These are phyloP conservation scores for Beaufortia kweichowensis DNA, from an alignment of 2,113 vertebrate genomes.

Conservation along the genomic window DNA sequence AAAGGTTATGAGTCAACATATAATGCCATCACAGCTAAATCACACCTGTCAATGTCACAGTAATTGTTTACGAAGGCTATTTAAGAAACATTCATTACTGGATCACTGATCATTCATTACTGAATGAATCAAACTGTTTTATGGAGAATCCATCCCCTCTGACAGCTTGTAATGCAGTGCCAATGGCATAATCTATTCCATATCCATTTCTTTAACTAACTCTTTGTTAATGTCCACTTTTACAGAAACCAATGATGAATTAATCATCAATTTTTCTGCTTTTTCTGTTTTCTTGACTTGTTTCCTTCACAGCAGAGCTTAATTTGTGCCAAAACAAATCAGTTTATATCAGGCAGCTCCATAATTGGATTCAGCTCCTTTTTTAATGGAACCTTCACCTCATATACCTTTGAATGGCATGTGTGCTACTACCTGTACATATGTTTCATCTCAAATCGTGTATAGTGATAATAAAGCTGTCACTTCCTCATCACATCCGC, in stretches of 20 bases:
- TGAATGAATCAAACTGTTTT: constrained; percentile 33
- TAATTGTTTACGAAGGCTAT: constrained; percentile 33
- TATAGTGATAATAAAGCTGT: background rate
- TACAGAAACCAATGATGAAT: background rate
- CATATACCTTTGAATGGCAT: background rate
- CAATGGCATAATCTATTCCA: constrained; percentile 13
- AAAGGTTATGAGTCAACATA: constrained; percentile 32
- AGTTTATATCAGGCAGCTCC: background rate
- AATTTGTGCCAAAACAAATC: background rate
- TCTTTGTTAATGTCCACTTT: background rate
- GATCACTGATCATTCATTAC: constrained; percentile 28
- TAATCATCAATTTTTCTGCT: background rate
- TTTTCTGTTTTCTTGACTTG: background rate
- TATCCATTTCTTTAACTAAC: background rate
- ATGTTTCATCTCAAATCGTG: background rate
- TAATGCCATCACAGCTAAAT: constrained; percentile 5
- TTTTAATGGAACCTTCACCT: background rate
- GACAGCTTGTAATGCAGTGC: constrained; percentile 27
- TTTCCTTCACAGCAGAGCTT: background rate
- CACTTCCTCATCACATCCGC: too few species aligned
- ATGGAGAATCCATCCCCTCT: constrained; percentile 10
- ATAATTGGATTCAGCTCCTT: background rate
- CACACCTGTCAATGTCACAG: constrained; percentile 29
- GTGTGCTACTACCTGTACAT: background rate
- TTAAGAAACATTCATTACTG: constrained; percentile 35